Evolutionary conservation across 1,140 invertebrate species (phyloP).

Genomic region (Trichomalopsis sarcophagae): DNA sequence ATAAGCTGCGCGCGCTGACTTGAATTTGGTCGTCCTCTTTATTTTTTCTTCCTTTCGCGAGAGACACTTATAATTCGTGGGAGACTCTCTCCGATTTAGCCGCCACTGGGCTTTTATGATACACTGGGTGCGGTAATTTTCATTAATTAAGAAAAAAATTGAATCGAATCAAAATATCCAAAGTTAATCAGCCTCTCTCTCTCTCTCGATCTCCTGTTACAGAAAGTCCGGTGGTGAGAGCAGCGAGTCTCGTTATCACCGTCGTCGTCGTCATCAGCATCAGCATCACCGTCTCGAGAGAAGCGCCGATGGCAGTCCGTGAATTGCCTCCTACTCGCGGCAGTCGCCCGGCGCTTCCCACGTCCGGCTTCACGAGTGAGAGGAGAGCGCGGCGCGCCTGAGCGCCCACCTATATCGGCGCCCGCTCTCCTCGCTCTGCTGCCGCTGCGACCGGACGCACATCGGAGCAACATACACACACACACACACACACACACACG

Average conservation of each 20-base stretch:
- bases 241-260: not conserved
- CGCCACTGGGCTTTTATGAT: not conserved
- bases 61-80: not conserved
- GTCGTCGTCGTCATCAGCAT: not conserved
- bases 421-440: conserved; percentile 1
- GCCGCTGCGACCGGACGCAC: not conserved
- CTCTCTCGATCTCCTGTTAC: conserved; percentile 16
- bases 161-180: too few species aligned
- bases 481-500: not conserved
- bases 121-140: not conserved
- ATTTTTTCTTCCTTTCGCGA: not conserved
- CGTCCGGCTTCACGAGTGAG: conserved; percentile 33
- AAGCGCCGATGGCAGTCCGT: conserved; percentile 30
- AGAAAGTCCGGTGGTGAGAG: conserved; percentile 33
- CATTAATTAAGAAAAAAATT: too few species aligned
- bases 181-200: not conserved
- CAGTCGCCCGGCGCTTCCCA: conserved; percentile 28
- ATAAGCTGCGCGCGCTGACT: not conserved
- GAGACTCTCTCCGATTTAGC: not conserved
- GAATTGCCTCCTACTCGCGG: not conserved
- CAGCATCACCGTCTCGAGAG: not conserved
- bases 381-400: conserved; percentile 3
- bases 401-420: not conserved
- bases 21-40: not conserved
- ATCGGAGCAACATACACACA: not conserved